Conservation (phyloP, 2,113 vertebrate genomes). For the Prunella fulvescens region DNA sequence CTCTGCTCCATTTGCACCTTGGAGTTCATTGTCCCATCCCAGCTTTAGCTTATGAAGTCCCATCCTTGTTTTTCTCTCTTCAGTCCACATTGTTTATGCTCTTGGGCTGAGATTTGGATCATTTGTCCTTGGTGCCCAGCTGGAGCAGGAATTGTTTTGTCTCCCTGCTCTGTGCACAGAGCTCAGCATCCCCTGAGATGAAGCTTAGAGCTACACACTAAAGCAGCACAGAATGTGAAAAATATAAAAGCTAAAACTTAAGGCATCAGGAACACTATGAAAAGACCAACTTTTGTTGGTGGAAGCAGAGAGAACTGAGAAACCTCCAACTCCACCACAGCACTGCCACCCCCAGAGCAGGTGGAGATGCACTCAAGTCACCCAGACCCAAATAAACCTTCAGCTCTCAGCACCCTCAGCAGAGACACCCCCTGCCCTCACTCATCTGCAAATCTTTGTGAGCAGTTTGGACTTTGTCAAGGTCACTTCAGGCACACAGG, state of each 20-base stretch:
- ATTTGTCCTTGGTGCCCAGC: not conserved
- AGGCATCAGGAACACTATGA: not conserved
- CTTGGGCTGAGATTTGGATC: not conserved
- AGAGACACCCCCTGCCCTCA: not conserved
- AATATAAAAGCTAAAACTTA: not conserved
- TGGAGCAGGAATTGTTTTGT: not conserved
- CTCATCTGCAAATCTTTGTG: not conserved
- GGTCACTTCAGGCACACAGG: not conserved
- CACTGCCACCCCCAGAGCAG: not conserved
- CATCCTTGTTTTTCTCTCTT: not conserved
- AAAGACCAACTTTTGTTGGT: not conserved
- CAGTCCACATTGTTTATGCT: accelerated
- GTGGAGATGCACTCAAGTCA: not conserved
- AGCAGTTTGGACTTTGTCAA: not conserved
- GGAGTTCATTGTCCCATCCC: not conserved
- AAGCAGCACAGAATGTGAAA: not conserved
- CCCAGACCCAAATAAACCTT: not conserved
- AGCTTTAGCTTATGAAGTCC: accelerated
- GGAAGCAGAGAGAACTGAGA: not conserved
- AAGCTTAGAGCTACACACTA: not conserved
- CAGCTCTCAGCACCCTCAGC: not conserved
- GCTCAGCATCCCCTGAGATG: not conserved
- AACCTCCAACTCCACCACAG: not conserved
- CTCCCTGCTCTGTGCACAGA: not conserved
- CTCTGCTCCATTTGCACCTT: not conserved